Evolutionary conservation across 2,113 vertebrate genomes (phyloP), one percentile per base, ranked within the genome.

Genomic region (Blennius ocellaris): DNA sequence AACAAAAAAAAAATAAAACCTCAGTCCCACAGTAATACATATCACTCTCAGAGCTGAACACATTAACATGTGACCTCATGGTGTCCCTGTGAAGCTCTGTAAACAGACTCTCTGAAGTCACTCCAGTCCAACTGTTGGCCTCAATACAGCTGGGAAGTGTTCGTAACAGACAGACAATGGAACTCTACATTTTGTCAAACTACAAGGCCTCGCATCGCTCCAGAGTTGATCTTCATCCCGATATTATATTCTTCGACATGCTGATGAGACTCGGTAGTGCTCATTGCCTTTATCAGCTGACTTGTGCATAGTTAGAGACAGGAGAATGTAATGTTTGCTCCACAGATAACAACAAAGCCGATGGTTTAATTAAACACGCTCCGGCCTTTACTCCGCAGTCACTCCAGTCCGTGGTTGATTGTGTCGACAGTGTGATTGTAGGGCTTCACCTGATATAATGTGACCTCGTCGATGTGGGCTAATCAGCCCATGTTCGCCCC

Each of bases 211-310:
- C n/a, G 6, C 71, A 58, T 72, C 54, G 60, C 37, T n/a, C 51
- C 14, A 40, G 36, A 52, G 45, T 14, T 66, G 15, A 8, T 49
- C 45, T 17, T 59, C 15, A 49, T 57, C 47, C 65, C 16, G 12
- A 39, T 14, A 62, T 45, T 1, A 50, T 17, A n/a, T 12, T 45
- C 44, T 12, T 6, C 11, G 6, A 45, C 9, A 45, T 12, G 44
- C 44, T 12, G 7, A 11, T 5, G 11, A 14, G 11, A 11, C 14
- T 45, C 7, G 12, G 11, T 45, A 14, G 44, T 11, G 44, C 17
- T 57, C 16, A 8, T 15, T 58, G 40, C 21, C 66, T 65, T 53
- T 49, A 69, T 75, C 65, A 41, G 15, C 16, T 40, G 66, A 45
- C 49, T 36, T 71, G 16, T 14, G 14, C 11, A 21, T 6, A 8